These are phyloP conservation scores for Tragulus kanchil DNA, from an alignment of 2,113 vertebrate genomes.

Conservation along the genomic window DNA sequence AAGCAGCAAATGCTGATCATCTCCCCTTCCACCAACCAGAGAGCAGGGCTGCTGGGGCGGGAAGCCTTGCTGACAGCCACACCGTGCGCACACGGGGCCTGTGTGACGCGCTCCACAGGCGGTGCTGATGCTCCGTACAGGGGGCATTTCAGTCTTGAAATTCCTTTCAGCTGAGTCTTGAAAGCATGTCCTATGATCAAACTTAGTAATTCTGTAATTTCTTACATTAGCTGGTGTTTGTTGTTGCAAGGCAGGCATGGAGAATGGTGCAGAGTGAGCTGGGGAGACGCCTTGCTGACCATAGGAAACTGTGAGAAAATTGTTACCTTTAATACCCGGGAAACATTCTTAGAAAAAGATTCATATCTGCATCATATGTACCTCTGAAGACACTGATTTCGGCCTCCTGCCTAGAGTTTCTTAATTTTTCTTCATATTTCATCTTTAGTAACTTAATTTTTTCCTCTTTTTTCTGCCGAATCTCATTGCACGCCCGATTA, in stretches of 20 bases:
- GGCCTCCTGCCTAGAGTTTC: not conserved
- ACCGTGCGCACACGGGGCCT: not conserved
- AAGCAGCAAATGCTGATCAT: not conserved
- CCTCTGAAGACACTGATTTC: not conserved
- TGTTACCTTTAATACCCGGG: too few species aligned
- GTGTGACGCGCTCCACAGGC: not conserved
- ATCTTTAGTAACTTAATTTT: not conserved
- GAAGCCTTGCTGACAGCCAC: too few species aligned
- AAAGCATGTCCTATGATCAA: not conserved
- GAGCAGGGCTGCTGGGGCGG: accelerated
- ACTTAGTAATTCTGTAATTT: not conserved
- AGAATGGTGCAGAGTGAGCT: not conserved
- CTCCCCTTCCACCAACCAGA: not conserved
- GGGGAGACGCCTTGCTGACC: not conserved
- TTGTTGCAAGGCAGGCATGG: too few species aligned
- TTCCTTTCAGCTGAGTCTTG: not conserved
- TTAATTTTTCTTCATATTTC: not conserved
- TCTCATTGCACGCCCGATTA: not conserved
- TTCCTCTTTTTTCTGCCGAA: not conserved
- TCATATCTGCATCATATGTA: not conserved
- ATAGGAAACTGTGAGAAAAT: not conserved
- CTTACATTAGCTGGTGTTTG: not conserved
- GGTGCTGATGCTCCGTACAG: too few species aligned
- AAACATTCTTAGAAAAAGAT: not conserved
- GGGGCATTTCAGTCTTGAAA: not conserved